A percentile compares a stretch with the other conserved stretches of the same genome.
Conservation (phyloP, 2,888 invertebrate genomes). For the Exephanes ischioxanthus region DNA sequence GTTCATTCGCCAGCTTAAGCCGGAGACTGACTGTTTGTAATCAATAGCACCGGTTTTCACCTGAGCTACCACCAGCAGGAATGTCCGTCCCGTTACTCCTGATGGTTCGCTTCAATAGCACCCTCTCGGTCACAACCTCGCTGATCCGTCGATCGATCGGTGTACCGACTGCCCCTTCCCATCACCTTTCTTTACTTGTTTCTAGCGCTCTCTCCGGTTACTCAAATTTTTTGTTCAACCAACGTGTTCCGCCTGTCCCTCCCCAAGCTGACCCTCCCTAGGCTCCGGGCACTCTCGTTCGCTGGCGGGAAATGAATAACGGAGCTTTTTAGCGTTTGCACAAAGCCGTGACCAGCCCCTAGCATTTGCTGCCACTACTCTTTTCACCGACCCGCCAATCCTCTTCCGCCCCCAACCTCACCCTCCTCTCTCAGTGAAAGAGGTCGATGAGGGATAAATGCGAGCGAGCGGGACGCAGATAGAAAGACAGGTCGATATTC, state of each 20-base stretch:
- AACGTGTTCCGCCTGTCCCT: conserved; percentile 37
- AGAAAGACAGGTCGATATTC: conserved; percentile 12
- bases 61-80: conserved; percentile 38
- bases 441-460: conserved; percentile 11
- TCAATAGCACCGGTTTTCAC: conserved; percentile 27
- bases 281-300: conserved; percentile 50
- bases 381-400: conserved; percentile 25
- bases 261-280: neutral
- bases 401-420: neutral
- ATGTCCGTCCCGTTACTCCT: conserved; percentile 18
- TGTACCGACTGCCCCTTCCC: conserved; percentile 19
- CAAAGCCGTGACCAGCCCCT: conserved; percentile 55
- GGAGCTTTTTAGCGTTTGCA: conserved; percentile 64
- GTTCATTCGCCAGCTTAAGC: neutral
- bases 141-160: conserved; percentile 61
- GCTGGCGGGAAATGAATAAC: conserved; percentile 62
- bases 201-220: conserved; percentile 45
- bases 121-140: conserved; percentile 24
- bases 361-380: conserved; percentile 58
- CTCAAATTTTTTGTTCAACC: conserved; percentile 56
- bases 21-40: neutral
- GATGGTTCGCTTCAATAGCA: conserved; percentile 43
- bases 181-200: conserved; percentile 37
- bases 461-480: neutral
- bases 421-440: neutral